phyloP scores from a whole-genome alignment of 1,140 invertebrate genomes.

The Drosophila santomea region DNA sequence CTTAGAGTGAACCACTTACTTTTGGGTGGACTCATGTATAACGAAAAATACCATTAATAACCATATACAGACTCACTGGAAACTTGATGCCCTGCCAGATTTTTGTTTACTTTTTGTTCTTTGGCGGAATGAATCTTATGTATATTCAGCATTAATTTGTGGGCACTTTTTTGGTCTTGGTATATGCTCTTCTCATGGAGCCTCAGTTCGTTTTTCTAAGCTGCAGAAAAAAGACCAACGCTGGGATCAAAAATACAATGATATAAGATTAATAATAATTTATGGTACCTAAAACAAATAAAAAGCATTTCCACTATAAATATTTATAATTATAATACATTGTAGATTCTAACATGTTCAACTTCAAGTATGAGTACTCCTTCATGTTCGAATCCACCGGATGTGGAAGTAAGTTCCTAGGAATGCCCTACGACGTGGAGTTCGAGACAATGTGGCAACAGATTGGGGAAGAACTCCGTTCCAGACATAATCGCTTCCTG shows the following conservation, averaged over 20 bases:
- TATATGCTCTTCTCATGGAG: background rate
- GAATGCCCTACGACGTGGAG: background rate
- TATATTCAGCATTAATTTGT: background rate
- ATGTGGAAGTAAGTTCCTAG: background rate
- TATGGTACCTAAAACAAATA: no score
- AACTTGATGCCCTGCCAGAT: background rate
- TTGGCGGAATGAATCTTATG: background rate
- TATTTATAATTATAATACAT: background rate
- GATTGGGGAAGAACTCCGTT: background rate
- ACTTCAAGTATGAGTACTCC: background rate
- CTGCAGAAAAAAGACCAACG: background rate
- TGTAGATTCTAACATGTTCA: background rate
- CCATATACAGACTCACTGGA: background rate
- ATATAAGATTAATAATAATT: no score
- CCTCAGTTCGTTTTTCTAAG: background rate
- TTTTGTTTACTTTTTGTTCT: background rate
- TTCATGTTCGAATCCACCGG: slow-evolving; percentile 3
- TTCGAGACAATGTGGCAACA: slow-evolving; percentile 8
- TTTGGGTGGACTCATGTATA: background rate
- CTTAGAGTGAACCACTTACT: background rate
- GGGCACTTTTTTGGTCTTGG: background rate
- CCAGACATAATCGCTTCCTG: slow-evolving; percentile 1
- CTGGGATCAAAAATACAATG: background rate
- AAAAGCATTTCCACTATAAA: no score
- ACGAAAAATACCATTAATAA: slow-evolving; percentile 5